Evolutionary conservation across 2,113 vertebrate species (phyloP), one percentile per base, ranked within the genome.

Genomic region (Jaculus jaculus): DNA sequence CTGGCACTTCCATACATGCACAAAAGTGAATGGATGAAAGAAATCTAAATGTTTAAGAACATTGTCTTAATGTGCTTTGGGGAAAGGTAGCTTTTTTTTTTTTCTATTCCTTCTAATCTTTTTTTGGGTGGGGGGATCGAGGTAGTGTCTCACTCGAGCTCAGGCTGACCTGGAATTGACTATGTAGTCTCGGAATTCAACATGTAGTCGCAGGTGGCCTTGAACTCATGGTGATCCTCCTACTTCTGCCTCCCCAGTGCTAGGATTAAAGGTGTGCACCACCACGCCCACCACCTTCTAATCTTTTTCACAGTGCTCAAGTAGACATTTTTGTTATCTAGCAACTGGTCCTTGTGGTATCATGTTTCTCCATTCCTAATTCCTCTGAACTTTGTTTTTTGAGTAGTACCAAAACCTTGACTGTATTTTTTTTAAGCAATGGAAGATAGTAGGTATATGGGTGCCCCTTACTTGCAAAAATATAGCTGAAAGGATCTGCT

Each of bases 341-440:
- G 61, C 65, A 92, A 30, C 23, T 92, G 58, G 32, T 91, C 42
- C 12, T 1, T 81, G 4, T 89, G 54, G 13, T 88, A 89, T 93
- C 91, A 82, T 94, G 92, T 92, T 78, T 93, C 60, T 54, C 60
- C 32, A 74, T 18, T 39, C 54, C 60, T 93, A 10, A 92, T 92
- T 94, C 84, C 61, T 90, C 74, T 85, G 89, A 95, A 92, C n/a
- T 92, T 93, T 65, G 68, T 90, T 93, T 84, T 94, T 94, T 91
- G 65, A 84, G 73, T 95, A 95, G 72, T 94, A 69, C 68, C 73
- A 95, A 97, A 89, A n/a, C 47, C 89, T 95, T 63, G 51, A 71
- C 23, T 37, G 1, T 96, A 58, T 84, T 92, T 92, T 92, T 95
- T 93, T 92, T 81, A 94, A 92, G 73, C 80, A 87, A 15, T 94